phyloP scores from a whole-genome alignment of 2,797 vertebrate genomes.

The Malurus splendens region DNA sequence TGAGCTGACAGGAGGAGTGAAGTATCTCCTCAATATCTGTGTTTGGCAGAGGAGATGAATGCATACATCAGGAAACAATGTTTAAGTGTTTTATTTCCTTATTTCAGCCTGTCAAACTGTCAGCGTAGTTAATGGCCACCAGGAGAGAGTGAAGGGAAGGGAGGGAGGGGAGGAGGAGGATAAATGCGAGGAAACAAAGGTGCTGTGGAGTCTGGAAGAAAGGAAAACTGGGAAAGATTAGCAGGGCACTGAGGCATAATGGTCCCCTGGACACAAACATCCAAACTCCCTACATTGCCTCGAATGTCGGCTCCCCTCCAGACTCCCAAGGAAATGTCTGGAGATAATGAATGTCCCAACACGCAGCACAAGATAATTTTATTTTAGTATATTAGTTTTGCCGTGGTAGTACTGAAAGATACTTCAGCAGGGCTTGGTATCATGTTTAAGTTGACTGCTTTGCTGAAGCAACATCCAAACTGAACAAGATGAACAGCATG shows the following conservation, averaged over 20 bases:
- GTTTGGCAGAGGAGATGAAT: slow-evolving; percentile 89
- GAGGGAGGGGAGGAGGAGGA: slow-evolving; percentile 37
- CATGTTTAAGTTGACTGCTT: neutral
- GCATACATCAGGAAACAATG: slow-evolving; percentile 82
- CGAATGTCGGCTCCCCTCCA: neutral
- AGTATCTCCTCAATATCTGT: slow-evolving; percentile 84
- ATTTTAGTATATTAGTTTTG: neutral
- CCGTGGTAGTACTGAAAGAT: neutral
- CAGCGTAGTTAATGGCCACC: slow-evolving; percentile 77
- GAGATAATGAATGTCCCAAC: neutral
- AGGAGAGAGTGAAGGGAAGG: slow-evolving; percentile 58
- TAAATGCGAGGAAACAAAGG: slow-evolving; percentile 65
- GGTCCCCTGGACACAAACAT: neutral
- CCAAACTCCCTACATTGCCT: neutral
- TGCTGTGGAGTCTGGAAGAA: slow-evolving; percentile 48
- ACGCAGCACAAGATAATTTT: fast-evolving
- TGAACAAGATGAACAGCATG: neutral
- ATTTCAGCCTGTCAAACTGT: slow-evolving; percentile 80
- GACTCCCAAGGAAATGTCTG: neutral
- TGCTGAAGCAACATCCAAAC: neutral
- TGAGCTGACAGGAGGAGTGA: slow-evolving; percentile 82
- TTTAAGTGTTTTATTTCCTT: slow-evolving; percentile 80
- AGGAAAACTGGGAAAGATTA: slow-evolving; percentile 38
- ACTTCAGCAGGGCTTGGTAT: neutral
- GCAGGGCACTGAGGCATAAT: neutral